These are phyloP conservation scores for Temnothorax nylanderi DNA, from an alignment of 1,140 invertebrate genomes.

Conservation along the genomic window DNA sequence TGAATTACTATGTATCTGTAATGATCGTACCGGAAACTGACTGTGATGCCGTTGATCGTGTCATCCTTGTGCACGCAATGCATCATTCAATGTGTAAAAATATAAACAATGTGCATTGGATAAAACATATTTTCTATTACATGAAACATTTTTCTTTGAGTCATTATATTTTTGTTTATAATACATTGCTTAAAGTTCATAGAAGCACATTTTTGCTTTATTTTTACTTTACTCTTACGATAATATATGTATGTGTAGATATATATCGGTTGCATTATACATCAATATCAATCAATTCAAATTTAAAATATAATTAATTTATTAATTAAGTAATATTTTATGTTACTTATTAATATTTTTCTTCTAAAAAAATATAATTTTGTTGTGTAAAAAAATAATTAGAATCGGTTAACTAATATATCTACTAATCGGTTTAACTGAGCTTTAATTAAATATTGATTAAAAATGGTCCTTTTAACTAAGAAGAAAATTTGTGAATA, in stretches of 20 bases:
- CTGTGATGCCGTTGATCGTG: slow-evolving; percentile 53
- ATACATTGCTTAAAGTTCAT: no score
- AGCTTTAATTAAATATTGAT: no score
- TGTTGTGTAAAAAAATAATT: no score
- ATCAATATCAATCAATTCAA: neutral
- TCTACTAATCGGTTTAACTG: no score
- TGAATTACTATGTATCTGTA: slow-evolving; percentile 56
- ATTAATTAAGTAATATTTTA: neutral
- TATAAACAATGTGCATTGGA: neutral
- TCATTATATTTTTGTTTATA: neutral
- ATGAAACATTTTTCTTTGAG: neutral
- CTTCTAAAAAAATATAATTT: no score
- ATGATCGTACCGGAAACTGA: slow-evolving; percentile 64
- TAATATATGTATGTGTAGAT: neutral
- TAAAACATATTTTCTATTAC: neutral
- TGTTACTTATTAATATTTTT: neutral
- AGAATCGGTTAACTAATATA: no score
- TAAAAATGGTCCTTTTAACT: no score
- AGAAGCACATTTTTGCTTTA: no score
- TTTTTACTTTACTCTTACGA: neutral
- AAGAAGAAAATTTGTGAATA: no score
- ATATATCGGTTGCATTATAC: neutral
- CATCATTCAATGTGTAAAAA: neutral
- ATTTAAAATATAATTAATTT: neutral
- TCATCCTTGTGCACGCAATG: slow-evolving; percentile 48